Evolutionary conservation across 2,888 invertebrate species (phyloP).

Genomic region (Pristionchus japonicus): DNA sequence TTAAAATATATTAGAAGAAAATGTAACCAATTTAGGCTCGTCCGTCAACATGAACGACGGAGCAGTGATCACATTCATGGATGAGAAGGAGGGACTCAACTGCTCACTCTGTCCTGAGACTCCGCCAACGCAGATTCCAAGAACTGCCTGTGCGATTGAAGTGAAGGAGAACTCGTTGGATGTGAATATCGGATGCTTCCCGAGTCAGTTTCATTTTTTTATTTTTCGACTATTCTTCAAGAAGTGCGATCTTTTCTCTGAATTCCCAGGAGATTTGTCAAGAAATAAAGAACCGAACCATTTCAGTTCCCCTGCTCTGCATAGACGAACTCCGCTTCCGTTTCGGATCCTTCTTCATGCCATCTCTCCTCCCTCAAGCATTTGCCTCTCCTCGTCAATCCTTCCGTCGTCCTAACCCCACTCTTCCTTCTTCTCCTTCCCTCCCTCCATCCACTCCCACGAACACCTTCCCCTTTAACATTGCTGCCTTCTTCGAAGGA

Average conservation of each 20-base stretch:
- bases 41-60: slow-evolving; percentile 58
- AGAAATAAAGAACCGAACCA: too few relatives aligned
- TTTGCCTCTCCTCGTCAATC: slow-evolving; percentile 40
- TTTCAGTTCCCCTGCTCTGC: slow-evolving; percentile 62
- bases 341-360: slow-evolving; percentile 60
- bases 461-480: background rate
- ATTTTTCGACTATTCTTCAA: background rate
- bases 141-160: slow-evolving; percentile 69
- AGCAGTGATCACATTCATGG: slow-evolving; percentile 63
- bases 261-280: background rate
- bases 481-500: slow-evolving; percentile 45
- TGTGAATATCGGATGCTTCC: slow-evolving; percentile 57
- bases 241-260: background rate
- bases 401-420: slow-evolving; percentile 7
- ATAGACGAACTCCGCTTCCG: slow-evolving; percentile 59
- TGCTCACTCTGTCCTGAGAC: slow-evolving; percentile 65
- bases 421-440: slow-evolving; percentile 28
- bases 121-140: slow-evolving; percentile 51
- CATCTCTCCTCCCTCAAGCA: slow-evolving; percentile 41
- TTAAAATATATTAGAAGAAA: too few relatives aligned
- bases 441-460: slow-evolving; percentile 11
- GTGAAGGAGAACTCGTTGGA: slow-evolving; percentile 59
- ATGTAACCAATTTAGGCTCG: slow-evolving; percentile 59
- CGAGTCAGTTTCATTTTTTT: slow-evolving; percentile 48
- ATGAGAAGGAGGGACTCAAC: slow-evolving; percentile 64